These are phyloP conservation scores for Hemaris fuciformis DNA, from an alignment of 2,888 invertebrate species.

Conservation along the genomic window DNA sequence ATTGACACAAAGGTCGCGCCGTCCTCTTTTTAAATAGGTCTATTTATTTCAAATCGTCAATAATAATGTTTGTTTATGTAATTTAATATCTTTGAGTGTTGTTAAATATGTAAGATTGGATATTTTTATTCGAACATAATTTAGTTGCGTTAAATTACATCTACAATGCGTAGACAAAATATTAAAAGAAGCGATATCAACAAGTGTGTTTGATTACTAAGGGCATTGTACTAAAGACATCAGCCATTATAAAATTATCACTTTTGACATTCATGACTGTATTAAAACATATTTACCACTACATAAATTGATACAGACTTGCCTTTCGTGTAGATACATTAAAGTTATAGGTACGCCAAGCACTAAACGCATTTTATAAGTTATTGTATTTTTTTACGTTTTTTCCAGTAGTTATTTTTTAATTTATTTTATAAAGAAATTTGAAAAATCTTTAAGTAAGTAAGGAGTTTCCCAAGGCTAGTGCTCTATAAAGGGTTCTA, in stretches of 20 bases:
- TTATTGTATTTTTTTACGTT: neutral
- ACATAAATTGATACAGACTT: neutral
- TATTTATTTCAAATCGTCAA: conserved; percentile 6
- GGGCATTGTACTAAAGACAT: neutral
- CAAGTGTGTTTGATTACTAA: neutral
- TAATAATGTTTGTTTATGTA: neutral
- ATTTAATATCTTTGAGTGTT: neutral
- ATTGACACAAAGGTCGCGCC: conserved; percentile 34
- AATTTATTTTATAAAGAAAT: neutral
- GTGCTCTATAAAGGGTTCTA: too few species aligned
- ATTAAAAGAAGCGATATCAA: neutral
- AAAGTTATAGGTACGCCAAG: neutral
- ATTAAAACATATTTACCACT: conserved; percentile 6
- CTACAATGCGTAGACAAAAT: neutral
- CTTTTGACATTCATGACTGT: conserved; percentile 3
- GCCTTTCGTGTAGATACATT: neutral
- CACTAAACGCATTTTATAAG: neutral
- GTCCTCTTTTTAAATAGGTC: conserved; percentile 32
- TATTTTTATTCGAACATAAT: neutral
- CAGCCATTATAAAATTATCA: conserved; percentile 16
- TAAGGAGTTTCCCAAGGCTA: too few species aligned
- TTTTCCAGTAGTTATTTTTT: too few species aligned
- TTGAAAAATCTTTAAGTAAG: neutral
- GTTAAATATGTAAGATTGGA: neutral
- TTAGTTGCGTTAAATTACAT: neutral